A percentile compares a stretch with the other conserved stretches of the same genome.
Evolutionary conservation across 2,888 invertebrate genomes (phyloP).

Genomic region (Melanotus villosus): DNA sequence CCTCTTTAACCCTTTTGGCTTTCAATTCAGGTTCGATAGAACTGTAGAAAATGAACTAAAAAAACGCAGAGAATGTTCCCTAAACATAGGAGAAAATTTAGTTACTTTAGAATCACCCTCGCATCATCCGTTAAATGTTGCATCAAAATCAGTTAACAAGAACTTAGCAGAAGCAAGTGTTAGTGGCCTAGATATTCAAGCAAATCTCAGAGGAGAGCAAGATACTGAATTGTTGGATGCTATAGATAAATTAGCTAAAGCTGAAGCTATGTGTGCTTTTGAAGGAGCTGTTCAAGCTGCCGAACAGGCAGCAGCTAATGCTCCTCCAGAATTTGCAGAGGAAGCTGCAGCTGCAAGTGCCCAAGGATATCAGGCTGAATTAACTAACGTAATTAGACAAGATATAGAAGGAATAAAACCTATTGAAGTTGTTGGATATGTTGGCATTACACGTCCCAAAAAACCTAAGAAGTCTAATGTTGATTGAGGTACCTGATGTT

Average conservation of each 20-base stretch:
- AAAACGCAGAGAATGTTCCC: constrained; percentile 41
- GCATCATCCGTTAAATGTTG: not conserved
- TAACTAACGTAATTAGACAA: constrained; percentile 62
- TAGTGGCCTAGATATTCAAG: constrained; percentile 60
- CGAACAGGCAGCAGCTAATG: constrained; percentile 66
- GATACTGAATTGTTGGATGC: constrained; percentile 67
- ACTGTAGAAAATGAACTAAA: constrained; percentile 48
- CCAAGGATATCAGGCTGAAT: constrained; percentile 58
- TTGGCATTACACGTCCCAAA: constrained; percentile 67
- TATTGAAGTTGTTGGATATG: constrained; percentile 69
- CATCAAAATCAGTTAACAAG: not conserved
- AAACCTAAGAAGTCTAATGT: constrained; percentile 55
- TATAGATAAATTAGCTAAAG: constrained; percentile 66
- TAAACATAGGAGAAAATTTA: constrained; percentile 38
- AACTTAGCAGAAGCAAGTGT: constrained; percentile 56
- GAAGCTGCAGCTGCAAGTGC: constrained; percentile 68
- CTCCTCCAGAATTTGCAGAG: constrained; percentile 68
- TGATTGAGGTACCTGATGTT: no score
- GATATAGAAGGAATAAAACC: constrained; percentile 64
- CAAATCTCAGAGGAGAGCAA: constrained; percentile 56
- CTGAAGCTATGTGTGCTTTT: constrained; percentile 67
- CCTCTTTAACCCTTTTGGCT: no score
- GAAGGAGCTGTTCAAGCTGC: constrained; percentile 68
- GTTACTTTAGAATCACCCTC: constrained; percentile 33
- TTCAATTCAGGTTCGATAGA: constrained; percentile 53